Evolutionary conservation across 2,888 invertebrate genomes (phyloP).

Genomic region (Aporophyla nigra): DNA sequence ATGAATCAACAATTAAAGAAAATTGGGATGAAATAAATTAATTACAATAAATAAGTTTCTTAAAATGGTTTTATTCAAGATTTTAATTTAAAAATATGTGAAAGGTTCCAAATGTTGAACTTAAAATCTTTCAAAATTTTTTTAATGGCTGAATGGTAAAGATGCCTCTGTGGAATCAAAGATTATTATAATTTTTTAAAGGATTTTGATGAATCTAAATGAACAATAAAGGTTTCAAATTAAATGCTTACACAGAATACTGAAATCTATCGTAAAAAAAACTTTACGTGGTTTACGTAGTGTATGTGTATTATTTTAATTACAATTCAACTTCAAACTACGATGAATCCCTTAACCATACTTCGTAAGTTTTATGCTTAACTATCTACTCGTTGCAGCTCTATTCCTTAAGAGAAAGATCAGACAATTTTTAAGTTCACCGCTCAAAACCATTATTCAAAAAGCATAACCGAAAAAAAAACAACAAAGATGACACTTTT

Average conservation of each 20-base stretch:
- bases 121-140: too few species aligned
- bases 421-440: not conserved
- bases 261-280: not conserved
- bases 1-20: not conserved
- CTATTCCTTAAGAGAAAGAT: slow-evolving; percentile 11
- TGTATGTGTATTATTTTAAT: not conserved
- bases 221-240: not conserved
- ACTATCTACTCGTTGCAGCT: not conserved
- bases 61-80: not conserved
- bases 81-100: not conserved
- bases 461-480: slow-evolving; percentile 41
- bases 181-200: too few species aligned
- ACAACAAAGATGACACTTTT: slow-evolving; percentile 63
- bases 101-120: too few species aligned
- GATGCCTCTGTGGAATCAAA: too few species aligned
- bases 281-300: accelerated
- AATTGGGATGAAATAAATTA: not conserved
- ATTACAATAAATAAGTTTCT: not conserved
- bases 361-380: not conserved
- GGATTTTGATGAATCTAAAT: too few species aligned
- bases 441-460: slow-evolving; percentile 34
- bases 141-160: too few species aligned
- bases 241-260: too few species aligned
- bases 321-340: not conserved
- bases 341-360: not conserved